A percentile compares a stretch with the other conserved stretches of the same genome.
Conservation (phyloP, 1,140 invertebrate genomes). For the Plodia interpunctella region DNA sequence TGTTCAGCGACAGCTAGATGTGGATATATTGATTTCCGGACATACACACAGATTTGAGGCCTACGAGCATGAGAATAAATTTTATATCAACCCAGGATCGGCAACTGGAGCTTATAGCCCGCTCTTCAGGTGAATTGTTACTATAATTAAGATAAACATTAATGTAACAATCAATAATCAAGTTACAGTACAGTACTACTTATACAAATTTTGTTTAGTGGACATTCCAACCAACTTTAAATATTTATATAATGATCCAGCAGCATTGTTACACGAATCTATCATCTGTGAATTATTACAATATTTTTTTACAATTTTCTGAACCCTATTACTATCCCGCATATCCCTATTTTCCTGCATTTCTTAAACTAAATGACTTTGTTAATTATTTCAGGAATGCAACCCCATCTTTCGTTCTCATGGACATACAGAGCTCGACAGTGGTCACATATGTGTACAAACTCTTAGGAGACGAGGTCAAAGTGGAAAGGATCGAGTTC, state of each 20-base stretch:
- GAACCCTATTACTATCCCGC: too few relatives aligned
- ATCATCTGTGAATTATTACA: too few relatives aligned
- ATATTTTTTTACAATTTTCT: too few relatives aligned
- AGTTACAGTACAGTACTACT: too few relatives aligned
- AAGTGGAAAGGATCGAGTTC: constrained; percentile 99
- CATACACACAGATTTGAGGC: constrained; percentile 99
- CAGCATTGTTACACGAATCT: too few relatives aligned
- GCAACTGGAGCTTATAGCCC: constrained; percentile 98
- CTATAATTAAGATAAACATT: too few relatives aligned
- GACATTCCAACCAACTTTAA: too few relatives aligned
- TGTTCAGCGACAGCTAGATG: constrained; percentile 97
- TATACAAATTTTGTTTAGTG: too few relatives aligned
- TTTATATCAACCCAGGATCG: constrained; percentile 99
- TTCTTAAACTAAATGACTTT: constrained; percentile 6
- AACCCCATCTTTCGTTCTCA: constrained; percentile 97
- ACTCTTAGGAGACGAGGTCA: constrained; percentile 97
- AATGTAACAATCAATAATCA: too few relatives aligned
- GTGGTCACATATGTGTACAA: constrained; percentile 99
- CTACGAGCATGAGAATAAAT: constrained; percentile 98
- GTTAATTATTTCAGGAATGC: constrained; percentile 83
- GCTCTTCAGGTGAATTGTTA: constrained; percentile 91
- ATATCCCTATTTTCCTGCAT: too few relatives aligned
- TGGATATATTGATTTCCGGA: constrained; percentile 98
- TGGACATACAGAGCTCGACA: constrained; percentile 98
- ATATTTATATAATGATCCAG: too few relatives aligned